Evolutionary conservation across 2,797 vertebrate genomes (phyloP), one percentile per base, ranked within the genome.

Genomic region (Falco concolor): DNA sequence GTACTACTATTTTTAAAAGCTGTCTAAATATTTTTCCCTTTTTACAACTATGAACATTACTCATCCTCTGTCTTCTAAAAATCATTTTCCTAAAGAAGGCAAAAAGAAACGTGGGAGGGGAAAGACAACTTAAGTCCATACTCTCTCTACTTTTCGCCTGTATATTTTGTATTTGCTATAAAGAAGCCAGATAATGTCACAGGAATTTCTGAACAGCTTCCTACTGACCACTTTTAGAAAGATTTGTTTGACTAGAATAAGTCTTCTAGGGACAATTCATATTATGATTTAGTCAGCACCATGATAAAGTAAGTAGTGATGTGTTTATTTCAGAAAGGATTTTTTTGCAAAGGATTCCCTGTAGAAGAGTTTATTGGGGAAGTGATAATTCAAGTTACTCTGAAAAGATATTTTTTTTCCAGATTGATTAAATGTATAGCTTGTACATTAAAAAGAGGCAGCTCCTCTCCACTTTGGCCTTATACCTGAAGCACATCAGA

Each of bases 21-120:
- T 91, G 49, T 93, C 91, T 95, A 91, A 96, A 92, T 91, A 72
- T 93, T 93, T 89, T 96, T 89, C 76, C 34, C 47, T 77, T 79
- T 85, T 94, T 85, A 75, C 79, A 84, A 91, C 94, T 57, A 60
- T 72, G 89, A 83, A 57, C 87, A 75, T 90, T 93, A 72, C 25
- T 95, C 38, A 64, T 65, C 60, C 45, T 94, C 89, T 83, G 57
- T 80, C 70, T 73, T 82, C 78, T 82, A 90, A 47, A 82, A 94
- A 47, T 32, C 3, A 0, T 83, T 92, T 92, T 85, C 82, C 60
- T 70, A 85, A 96, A 93, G 84, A 56, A 84, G 69, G 36, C 23
- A 44, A 88, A 72, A 57, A 52, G 69, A 64, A 67, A 44, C 2
- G 24, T 30, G 22, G 36, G 80, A 81, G 65, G 44, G n/a, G 34